phyloP scores from a whole-genome alignment of 2,797 vertebrate species.

The Coendou prehensilis region DNA sequence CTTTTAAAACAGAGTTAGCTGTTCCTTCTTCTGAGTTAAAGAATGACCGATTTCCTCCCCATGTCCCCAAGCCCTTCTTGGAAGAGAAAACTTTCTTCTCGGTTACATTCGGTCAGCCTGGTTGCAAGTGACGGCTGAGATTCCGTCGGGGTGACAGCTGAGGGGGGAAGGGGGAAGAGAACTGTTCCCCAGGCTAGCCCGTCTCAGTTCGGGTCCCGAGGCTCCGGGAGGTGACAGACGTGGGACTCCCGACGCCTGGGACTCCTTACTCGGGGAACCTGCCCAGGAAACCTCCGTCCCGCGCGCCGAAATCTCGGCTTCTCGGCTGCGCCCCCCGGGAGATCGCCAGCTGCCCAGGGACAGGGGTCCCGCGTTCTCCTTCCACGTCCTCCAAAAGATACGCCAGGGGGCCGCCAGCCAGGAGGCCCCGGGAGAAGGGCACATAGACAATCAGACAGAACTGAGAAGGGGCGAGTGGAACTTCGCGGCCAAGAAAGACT shows the following conservation, averaged over 20 bases:
- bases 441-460: neutral
- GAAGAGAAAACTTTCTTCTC: conserved; percentile 61
- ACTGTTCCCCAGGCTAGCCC: rapidly evolving
- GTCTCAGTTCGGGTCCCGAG: neutral
- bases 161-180: neutral
- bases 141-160: neutral
- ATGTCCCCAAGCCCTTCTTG: no score
- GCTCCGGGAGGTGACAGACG: neutral
- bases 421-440: neutral
- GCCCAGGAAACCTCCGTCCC: neutral
- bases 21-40: neutral
- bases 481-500: neutral
- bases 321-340: neutral
- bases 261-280: neutral
- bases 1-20: neutral
- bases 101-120: neutral
- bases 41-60: neutral
- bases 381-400: neutral
- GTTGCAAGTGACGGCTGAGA: neutral
- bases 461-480: neutral
- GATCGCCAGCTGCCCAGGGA: neutral
- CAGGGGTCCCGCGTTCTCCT: neutral
- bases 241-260: neutral
- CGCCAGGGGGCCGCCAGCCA: no score
- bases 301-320: neutral